These are phyloP conservation scores for Miichthys miiuy DNA, from an alignment of 2,797 vertebrate species.

Conservation along the genomic window DNA sequence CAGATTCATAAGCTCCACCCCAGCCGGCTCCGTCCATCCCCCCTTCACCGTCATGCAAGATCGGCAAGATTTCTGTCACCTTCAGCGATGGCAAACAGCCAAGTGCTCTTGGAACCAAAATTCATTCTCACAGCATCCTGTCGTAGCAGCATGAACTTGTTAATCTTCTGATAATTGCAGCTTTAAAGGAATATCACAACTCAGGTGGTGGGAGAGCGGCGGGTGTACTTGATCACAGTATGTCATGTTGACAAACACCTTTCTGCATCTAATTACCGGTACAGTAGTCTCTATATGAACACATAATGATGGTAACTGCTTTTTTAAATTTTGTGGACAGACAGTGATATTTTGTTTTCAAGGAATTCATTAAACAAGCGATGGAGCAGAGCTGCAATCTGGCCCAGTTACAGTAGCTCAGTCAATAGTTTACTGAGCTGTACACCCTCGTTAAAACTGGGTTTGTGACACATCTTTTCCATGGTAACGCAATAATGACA, in stretches of 20 bases:
- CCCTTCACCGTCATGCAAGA: conserved; percentile 88
- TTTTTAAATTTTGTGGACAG: conserved; percentile 2
- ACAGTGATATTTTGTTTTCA: conserved; percentile 30
- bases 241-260: conserved; percentile 46
- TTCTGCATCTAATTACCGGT: conserved; percentile 30
- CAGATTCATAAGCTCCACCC: conserved; percentile 82
- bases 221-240: conserved; percentile 40
- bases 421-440: conserved; percentile 52
- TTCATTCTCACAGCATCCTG: conserved; percentile 84
- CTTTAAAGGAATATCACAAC: conserved; percentile 79
- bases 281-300: conserved; percentile 20
- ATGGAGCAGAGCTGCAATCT: conserved; percentile 31
- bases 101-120: conserved; percentile 85
- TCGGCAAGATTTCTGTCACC: conserved; percentile 91
- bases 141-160: conserved; percentile 80
- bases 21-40: conserved; percentile 76
- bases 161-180: conserved; percentile 85
- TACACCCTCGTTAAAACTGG: conserved; percentile 88
- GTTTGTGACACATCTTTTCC: conserved; percentile 85
- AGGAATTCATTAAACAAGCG: conserved; percentile 34
- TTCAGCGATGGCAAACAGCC: conserved; percentile 86
- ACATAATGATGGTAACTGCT: conserved; percentile 3
- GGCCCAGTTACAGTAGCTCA: conserved; percentile 44
- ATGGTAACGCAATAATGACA: conserved; percentile 91
- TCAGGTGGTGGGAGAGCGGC: conserved; percentile 54